Evolutionary conservation across 1,140 invertebrate species (phyloP), one percentile per base, ranked within the genome.

Genomic region (Saxidomus purpurata): DNA sequence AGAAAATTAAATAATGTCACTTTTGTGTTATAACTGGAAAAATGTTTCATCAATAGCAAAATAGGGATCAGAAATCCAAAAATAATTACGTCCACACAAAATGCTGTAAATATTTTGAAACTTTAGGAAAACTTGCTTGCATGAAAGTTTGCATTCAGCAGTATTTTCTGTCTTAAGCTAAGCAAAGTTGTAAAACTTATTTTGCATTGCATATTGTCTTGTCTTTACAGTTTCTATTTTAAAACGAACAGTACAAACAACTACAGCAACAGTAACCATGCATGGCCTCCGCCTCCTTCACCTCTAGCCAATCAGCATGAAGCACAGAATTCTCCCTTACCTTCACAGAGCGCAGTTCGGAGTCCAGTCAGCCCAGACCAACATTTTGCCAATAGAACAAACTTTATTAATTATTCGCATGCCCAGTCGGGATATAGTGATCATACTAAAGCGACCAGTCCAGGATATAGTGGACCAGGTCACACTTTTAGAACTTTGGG

Each of bases 211-310:
- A 19, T 85, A 67, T 74, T 49, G 63, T 71, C 83, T 85, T 85
- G 63, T 85, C 40, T 74, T 85, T 85, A 74, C 83, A 85, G 83
- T 52, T 85, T 85, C 83, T 85, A 85, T 67, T 85, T 74, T 85
- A 85, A 71, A 71, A 49, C 40, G 6, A 79, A 79, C 76, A 76
- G 19, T 36, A 55, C 69, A 36, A 40, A 49, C 63, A 67, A 74
- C 63, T 52, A 74, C 63, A 49, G 49, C 79, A 83, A 67, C 81
- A 69, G 25, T 59, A 85, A 55, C 49, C 67, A 85, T 49, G 69
- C 67, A 49, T 85, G 83, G 83, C 83, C 63, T 9, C 83, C 83
- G 38, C 69, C 83, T 38, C 69, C 83, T 74, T 74, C 63, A 49
- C 49, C 63, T 25, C 43, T 74, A 52, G 47, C 69, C 83, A 71